A percentile compares a stretch with the other conserved stretches of the same genome.
These are phyloP conservation scores for Lepisosteus osseus DNA, from an alignment of 2,113 vertebrate species.

Conservation along the genomic window DNA sequence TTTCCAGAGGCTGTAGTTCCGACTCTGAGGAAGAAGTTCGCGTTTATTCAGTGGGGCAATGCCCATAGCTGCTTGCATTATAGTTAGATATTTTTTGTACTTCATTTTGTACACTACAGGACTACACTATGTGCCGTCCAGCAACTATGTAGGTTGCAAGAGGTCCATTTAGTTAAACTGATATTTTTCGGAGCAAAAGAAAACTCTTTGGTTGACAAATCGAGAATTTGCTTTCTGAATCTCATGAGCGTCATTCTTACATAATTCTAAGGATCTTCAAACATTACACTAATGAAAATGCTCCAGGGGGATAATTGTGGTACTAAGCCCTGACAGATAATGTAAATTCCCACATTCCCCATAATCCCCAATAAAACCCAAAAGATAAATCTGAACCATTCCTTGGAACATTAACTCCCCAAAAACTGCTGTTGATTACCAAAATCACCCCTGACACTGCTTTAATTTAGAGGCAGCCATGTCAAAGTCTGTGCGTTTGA, in stretches of 20 bases:
- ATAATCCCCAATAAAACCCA: conserved; percentile 36
- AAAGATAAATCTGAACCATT: conserved; percentile 16
- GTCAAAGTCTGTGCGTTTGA: not conserved
- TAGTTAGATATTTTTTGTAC: conserved; percentile 86
- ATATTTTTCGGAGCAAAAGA: conserved; percentile 2
- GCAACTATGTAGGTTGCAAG: conserved; percentile 4
- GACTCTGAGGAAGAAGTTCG: conserved; percentile 78
- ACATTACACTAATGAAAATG: conserved; percentile 78
- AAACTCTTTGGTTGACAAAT: conserved; percentile 23
- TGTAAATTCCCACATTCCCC: conserved; percentile 31
- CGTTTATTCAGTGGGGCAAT: conserved; percentile 88
- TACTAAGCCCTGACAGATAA: conserved; percentile 67
- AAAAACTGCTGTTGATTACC: not conserved
- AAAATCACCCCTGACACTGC: not conserved
- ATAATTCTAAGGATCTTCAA: conserved; percentile 64
- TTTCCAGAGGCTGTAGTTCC: conserved; percentile 80
- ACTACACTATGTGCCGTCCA: not conserved
- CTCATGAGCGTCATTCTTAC: conserved; percentile 65
- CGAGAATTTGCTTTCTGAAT: conserved; percentile 50
- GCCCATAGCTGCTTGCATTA: conserved; percentile 81
- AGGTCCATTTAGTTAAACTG: not conserved
- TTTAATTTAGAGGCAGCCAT: not conserved
- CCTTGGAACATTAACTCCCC: conserved; percentile 11
- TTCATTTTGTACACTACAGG: conserved; percentile 66
- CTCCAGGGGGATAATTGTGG: conserved; percentile 65